Evolutionary conservation across 2,888 invertebrate genomes (phyloP).

Genomic region (Andrena hattorfiana): DNA sequence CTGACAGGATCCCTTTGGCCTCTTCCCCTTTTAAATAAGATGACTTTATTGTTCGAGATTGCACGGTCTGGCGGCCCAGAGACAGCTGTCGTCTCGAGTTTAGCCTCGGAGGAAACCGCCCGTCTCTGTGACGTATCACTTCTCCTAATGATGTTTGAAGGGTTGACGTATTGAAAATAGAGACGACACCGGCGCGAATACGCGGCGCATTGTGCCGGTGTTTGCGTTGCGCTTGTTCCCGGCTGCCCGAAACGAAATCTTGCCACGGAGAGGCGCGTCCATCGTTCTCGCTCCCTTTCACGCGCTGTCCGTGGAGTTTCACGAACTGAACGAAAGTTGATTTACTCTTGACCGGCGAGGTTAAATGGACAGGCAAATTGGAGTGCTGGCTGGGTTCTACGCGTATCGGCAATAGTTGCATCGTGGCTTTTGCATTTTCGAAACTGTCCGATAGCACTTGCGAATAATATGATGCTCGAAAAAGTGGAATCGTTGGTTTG

Average conservation of each 20-base stretch:
- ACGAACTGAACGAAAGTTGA: background rate
- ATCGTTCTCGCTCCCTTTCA: background rate
- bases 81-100: slow-evolving; percentile 45
- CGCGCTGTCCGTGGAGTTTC: background rate
- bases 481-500: slow-evolving; percentile 1
- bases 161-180: slow-evolving; percentile 27
- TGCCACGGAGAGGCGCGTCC: background rate
- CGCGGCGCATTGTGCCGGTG: background rate
- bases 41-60: slow-evolving; percentile 50
- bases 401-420: slow-evolving; percentile 12
- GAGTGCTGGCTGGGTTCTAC: slow-evolving; percentile 6
- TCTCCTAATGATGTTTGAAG: slow-evolving; percentile 19
- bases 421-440: slow-evolving; percentile 5
- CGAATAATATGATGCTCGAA: slow-evolving; percentile 9
- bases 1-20: slow-evolving; percentile 37
- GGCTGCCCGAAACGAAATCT: background rate
- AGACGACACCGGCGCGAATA: background rate
- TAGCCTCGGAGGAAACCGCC: slow-evolving; percentile 1
- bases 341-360: background rate
- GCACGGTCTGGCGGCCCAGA: slow-evolving; percentile 8
- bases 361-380: slow-evolving; percentile 14
- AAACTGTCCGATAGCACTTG: slow-evolving; percentile 10
- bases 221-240: background rate
- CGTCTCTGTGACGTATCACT: slow-evolving; percentile 4
- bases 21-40: slow-evolving; percentile 47